Evolutionary conservation across 2,113 vertebrate genomes (phyloP).

Genomic region (Campylorhamphus procurvoides): DNA sequence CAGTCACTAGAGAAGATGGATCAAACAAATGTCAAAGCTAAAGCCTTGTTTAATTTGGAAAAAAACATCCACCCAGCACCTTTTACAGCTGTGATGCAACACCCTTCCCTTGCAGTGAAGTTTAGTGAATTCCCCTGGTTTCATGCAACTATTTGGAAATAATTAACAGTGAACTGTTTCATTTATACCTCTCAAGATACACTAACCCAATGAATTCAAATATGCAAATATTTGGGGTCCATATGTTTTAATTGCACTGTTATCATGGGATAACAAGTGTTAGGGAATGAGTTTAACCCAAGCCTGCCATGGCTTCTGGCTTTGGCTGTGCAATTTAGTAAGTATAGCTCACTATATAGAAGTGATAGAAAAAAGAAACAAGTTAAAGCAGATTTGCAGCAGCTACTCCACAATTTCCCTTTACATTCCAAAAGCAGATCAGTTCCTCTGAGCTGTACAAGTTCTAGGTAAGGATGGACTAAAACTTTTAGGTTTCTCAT

Average conservation of each 20-base stretch:
- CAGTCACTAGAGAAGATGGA: not conserved
- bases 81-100: not conserved
- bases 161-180: not conserved
- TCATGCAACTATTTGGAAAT: not conserved
- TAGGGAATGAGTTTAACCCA: not conserved
- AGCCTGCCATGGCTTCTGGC: not conserved
- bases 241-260: not conserved
- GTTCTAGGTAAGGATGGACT: conserved; percentile 25
- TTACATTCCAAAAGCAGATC: conserved; percentile 7
- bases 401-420: not conserved
- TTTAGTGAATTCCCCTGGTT: not conserved
- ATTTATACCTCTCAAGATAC: not conserved
- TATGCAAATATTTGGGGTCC: not conserved
- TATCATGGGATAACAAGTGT: not conserved
- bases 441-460: conserved; percentile 14
- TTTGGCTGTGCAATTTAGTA: not conserved
- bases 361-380: not conserved
- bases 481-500: conserved; percentile 49
- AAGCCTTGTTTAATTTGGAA: not conserved
- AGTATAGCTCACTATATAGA: not conserved
- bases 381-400: not conserved
- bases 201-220: not conserved
- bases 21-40: not conserved
- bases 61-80: not conserved
- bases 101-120: not conserved